These are phyloP conservation scores for Myotis pilosus DNA, from an alignment of 2,797 vertebrate genomes.

Conservation along the genomic window DNA sequence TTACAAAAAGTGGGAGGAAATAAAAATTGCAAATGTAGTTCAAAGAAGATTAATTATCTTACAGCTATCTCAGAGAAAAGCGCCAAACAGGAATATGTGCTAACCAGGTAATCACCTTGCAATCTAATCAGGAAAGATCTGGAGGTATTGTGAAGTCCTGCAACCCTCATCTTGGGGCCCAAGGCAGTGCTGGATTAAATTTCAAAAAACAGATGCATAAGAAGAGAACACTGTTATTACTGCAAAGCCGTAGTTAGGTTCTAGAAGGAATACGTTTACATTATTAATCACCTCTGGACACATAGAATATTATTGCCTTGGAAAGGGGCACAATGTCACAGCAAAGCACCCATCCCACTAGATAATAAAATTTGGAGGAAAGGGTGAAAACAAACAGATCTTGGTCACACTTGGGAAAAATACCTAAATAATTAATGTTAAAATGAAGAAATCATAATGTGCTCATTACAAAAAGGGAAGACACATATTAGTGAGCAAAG, in stretches of 20 bases:
- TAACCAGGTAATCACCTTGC: constrained; percentile 39
- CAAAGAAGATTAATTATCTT: constrained; percentile 63
- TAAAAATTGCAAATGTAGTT: constrained; percentile 41
- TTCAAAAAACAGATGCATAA: constrained; percentile 10
- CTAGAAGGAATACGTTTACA: constrained; percentile 10
- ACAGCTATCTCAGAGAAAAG: constrained; percentile 40
- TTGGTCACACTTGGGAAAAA: constrained; percentile 27
- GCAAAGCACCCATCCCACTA: constrained; percentile 5
- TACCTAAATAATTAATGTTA: constrained; percentile 29
- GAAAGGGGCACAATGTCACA: background rate
- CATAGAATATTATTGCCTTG: constrained; percentile 31
- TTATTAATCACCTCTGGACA: constrained; percentile 15
- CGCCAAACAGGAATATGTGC: background rate
- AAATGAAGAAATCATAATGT: constrained; percentile 38
- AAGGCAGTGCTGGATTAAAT: background rate
- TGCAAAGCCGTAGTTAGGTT: background rate
- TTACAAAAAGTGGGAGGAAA: constrained; percentile 41
- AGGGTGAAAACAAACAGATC: constrained; percentile 17
- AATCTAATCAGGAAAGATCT: constrained; percentile 49
- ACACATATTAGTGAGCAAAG: background rate
- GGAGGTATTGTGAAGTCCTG: background rate
- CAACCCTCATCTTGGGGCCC: background rate
- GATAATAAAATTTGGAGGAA: constrained; percentile 41
- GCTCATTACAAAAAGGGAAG: background rate
- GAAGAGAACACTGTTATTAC: background rate